Base-by-base conservation (phyloP, 2,888 invertebrate species). In the Athalia cordata region DNA sequence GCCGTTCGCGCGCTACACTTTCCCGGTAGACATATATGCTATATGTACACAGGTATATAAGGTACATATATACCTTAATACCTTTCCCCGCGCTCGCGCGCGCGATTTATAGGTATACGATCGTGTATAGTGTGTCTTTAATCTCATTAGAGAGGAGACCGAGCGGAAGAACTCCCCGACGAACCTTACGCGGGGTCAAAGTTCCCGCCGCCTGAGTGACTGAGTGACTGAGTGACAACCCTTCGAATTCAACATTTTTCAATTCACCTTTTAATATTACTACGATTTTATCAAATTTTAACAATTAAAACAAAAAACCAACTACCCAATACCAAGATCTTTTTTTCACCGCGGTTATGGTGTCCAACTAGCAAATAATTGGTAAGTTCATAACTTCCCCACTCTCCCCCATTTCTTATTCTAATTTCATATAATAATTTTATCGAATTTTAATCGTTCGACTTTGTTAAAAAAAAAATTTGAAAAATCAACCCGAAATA, bases 131-230 rank as follows among this genome's bases (percentile, higher is more conserved):
- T 45, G 62, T 75, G 59, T 55, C 64, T 64, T 49, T 50, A 75
- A 75, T 75, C 75, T 62, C 64, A 62, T 75, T 75, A 75, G 43
- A 13, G 59, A 57, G 67, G 49, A 50, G 68, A 68, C 68, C 50
- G 4, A 43, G 45, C 57, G 68, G 52, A 43, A 68, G 52, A 15
- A 3, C 43, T 50, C 67, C 67, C 15, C 13, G 11, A n/a, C 45
- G 45, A 45, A 45, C 57, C 55, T 59, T 47, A n/a, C 15, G 47
- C 72, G 75, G 75, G 75, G 75, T 75, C 75, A 75, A 75, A 75
- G 75, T 75, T 75, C 75, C 52, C 52, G 59, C 45, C n/a, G 13
- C 72, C 57, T 15, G 72, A 47, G 72, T 72, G 72, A 47, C 1
- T 11, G 45, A 47, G 3, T 65, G 45, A 3, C 45, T 13, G 45